Base-by-base conservation (phyloP, 2,797 vertebrate genomes). In the Cyclura pinguis region DNA sequence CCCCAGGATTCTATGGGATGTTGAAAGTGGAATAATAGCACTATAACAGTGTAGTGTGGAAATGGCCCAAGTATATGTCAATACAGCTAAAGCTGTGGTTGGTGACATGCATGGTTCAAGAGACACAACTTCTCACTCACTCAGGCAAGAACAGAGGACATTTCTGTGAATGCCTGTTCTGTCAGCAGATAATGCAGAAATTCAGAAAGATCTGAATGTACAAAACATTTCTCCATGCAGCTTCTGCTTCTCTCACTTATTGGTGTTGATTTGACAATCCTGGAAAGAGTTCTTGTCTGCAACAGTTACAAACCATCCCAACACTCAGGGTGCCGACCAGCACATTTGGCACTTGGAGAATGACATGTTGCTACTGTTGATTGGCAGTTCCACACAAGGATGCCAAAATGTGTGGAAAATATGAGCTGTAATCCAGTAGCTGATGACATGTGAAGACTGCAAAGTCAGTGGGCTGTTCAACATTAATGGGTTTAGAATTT, bases 331-430 rank as follows among this genome's bases (percentile, higher is more conserved):
- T 95, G 90, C 85, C 95, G 90, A 94, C 94, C 88, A 94, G 93
- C 84, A 92, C 35, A 22, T 90, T 95, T 97, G 95, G 91, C 93
- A 96, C 93, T 86, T 84, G 80, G 91, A 96, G 76, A 92, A 78
- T 85, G 92, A 89, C 72, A 90, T 88, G 89, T 84, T 94, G 89
- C 81, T 93, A 86, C 57, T 42, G 42, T 94, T 92, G 93, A 92
- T 92, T 0, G 27, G 88, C 82, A 93, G 88, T 94, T 86, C 64
- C 88, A 91, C 67, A 84, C 24, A 74, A 84, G 90, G 78, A 80
- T 91, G 93, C 81, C 95, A 92, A 94, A 90, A 96, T 59, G 85
- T 86, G 29, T 93, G 93, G 85, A 91, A 94, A 93, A 84, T 84
- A 87, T 2, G 89, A 93, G 80, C 91, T 87, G 92, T 77, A 87